phyloP scores from a whole-genome alignment of 2,888 invertebrate genomes.

The Arctia plantaginis region DNA sequence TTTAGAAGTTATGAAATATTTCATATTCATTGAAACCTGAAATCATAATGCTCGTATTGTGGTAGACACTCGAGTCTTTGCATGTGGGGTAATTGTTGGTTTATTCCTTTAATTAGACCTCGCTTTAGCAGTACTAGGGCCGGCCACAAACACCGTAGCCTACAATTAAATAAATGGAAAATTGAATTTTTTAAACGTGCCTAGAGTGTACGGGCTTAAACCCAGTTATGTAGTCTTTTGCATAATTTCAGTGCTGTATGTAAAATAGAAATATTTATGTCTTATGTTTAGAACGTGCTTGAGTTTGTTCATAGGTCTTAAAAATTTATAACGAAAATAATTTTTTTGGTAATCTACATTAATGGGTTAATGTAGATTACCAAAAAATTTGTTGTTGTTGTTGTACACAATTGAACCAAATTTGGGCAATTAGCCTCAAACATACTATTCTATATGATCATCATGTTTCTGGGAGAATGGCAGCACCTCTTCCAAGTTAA shows the following conservation, averaged over 20 bases:
- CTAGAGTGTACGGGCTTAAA: neutral
- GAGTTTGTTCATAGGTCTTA: neutral
- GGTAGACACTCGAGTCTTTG: conserved; percentile 27
- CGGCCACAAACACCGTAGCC: conserved; percentile 32
- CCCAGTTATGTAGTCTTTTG: neutral
- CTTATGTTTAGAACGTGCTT: neutral
- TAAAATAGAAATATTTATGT: neutral
- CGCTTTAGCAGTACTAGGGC: conserved; percentile 31
- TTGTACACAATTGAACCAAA: too few species aligned
- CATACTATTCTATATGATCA: neutral
- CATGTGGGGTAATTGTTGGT: conserved; percentile 36
- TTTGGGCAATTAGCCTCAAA: too few species aligned
- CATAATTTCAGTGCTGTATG: neutral
- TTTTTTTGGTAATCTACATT: neutral
- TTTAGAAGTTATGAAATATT: neutral
- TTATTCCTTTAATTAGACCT: conserved; percentile 45
- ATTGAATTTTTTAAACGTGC: conserved; percentile 34
- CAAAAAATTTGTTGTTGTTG: too few species aligned
- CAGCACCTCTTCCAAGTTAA: neutral
- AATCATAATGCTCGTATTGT: conserved; percentile 19
- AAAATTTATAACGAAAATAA: neutral
- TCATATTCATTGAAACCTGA: neutral
- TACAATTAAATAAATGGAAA: conserved; percentile 36
- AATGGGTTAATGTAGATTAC: too few species aligned
- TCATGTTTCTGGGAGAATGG: neutral